Conservation (phyloP, 2,797 vertebrate genomes). For the Myiothlypis coronata region DNA sequence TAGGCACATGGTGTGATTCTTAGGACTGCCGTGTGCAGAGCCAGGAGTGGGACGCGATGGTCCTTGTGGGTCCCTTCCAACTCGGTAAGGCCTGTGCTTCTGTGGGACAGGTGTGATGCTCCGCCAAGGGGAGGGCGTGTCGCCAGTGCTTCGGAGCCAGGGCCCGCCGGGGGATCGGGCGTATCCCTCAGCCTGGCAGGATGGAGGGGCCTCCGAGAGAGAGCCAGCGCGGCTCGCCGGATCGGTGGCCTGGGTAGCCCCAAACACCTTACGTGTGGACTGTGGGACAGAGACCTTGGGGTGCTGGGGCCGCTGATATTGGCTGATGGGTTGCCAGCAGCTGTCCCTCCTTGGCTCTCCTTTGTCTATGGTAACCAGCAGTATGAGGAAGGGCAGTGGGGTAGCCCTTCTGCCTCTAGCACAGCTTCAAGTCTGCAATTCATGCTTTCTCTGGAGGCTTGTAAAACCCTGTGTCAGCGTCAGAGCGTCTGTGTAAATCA, state of each 20-base stretch:
- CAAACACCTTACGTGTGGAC: rapidly evolving
- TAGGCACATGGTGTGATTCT: background rate
- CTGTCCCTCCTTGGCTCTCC: background rate
- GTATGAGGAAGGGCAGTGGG: background rate
- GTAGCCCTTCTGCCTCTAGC: background rate
- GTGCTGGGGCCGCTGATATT: background rate
- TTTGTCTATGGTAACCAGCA: background rate
- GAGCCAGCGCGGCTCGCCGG: background rate
- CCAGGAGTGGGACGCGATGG: background rate
- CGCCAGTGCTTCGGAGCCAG: background rate
- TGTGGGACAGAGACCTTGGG: background rate
- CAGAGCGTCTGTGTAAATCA: background rate
- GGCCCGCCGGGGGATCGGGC: background rate
- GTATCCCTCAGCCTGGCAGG: background rate
- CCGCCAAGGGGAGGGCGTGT: no score
- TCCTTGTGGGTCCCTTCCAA: background rate
- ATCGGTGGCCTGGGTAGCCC: no score
- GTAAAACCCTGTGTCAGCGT: background rate
- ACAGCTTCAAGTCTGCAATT: background rate
- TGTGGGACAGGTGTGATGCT: background rate
- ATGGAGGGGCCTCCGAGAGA: background rate
- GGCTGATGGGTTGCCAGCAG: background rate
- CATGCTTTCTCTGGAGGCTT: background rate
- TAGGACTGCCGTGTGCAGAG: background rate
- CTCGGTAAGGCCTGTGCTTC: background rate